Percentiles rank a stretch among this genome's conserved stretches.
phyloP scores from a whole-genome alignment of 2,113 vertebrate species.

The Eretmodus cyanostictus region DNA sequence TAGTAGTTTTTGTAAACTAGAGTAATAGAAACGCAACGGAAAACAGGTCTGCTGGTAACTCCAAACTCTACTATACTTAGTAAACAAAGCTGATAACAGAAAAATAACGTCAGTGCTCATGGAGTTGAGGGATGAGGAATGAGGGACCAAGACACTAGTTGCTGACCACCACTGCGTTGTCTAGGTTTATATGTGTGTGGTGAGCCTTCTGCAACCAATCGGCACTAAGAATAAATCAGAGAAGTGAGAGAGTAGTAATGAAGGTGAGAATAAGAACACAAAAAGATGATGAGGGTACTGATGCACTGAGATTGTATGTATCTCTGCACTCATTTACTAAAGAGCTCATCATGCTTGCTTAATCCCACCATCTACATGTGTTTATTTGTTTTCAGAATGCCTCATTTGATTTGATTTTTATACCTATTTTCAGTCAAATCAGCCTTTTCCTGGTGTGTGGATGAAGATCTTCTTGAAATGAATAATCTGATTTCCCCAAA shows the following conservation, averaged over 20 bases:
- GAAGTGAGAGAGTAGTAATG: neutral
- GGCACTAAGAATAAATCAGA: neutral
- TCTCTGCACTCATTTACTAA: neutral
- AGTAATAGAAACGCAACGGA: neutral
- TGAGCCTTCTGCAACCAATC: neutral
- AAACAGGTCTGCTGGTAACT: neutral
- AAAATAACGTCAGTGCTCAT: neutral
- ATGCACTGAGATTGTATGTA: neutral
- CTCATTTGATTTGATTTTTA: neutral
- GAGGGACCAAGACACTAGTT: neutral
- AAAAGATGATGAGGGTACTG: neutral
- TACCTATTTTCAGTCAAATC: conserved; percentile 69
- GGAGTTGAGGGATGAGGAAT: neutral
- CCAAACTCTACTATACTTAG: neutral
- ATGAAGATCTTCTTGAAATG: conserved; percentile 75
- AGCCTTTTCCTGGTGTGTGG: conserved; percentile 75
- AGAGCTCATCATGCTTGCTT: neutral
- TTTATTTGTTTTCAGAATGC: neutral
- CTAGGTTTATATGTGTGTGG: neutral
- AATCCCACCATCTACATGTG: neutral
- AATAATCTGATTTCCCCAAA: conserved; percentile 79
- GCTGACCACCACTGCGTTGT: accelerated
- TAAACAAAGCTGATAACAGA: neutral
- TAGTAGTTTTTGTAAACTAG: neutral
- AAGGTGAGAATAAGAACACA: neutral